These are phyloP conservation scores for Habropoda laboriosa DNA, from an alignment of 1,140 invertebrate species.

Conservation along the genomic window DNA sequence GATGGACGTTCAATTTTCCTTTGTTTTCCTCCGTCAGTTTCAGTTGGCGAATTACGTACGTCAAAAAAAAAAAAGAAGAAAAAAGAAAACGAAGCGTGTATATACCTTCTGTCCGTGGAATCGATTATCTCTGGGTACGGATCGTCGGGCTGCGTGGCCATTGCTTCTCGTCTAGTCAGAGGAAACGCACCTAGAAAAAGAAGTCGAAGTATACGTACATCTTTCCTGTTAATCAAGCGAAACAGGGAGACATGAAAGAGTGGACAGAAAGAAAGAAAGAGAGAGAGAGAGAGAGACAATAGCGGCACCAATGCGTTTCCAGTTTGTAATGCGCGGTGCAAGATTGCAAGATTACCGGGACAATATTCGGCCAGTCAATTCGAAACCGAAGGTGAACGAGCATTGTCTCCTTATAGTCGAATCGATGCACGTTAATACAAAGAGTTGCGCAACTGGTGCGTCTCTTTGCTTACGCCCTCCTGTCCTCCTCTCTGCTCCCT, in stretches of 20 bases:
- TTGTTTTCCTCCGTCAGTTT: not conserved
- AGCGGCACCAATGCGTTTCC: no score
- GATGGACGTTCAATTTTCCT: not conserved
- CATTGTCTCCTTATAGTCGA: conserved; percentile 7
- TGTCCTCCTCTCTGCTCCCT: not conserved
- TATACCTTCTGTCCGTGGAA: conserved; percentile 32
- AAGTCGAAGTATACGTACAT: not conserved
- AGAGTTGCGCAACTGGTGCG: not conserved
- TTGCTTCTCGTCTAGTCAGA: conserved; percentile 39
- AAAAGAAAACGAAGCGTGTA: no score
- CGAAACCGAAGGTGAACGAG: not conserved
- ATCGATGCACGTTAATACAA: not conserved
- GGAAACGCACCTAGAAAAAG: not conserved
- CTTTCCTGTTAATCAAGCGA: not conserved
- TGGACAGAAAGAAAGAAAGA: no score
- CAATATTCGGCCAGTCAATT: not conserved
- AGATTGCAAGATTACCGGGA: no score
- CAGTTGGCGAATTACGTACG: no score
- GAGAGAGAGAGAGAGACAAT: no score
- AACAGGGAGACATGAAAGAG: no score
- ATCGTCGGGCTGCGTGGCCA: conserved; percentile 39
- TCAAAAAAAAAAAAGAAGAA: not conserved
- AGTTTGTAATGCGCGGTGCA: no score
- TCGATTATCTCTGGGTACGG: conserved; percentile 47
- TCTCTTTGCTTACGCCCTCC: not conserved